Evolutionary conservation across 2,888 invertebrate genomes (phyloP).

Genomic region (Sussaba pulchella): DNA sequence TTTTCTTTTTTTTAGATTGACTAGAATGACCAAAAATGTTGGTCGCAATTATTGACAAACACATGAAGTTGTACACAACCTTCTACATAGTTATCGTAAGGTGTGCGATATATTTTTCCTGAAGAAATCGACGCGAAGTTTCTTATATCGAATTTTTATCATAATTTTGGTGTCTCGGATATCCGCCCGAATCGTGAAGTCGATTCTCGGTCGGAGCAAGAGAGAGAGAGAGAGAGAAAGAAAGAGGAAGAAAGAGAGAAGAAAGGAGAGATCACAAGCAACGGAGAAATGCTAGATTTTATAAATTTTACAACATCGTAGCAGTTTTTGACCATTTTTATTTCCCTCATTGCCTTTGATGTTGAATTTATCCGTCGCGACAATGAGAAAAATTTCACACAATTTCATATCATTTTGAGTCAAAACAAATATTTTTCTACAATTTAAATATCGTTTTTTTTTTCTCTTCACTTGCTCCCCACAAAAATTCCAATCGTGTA

Average conservation of each 20-base stretch:
- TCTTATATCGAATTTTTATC: slow-evolving; percentile 2
- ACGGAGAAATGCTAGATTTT: neutral
- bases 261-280: neutral
- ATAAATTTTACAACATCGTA: too few species aligned
- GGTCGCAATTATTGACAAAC: slow-evolving; percentile 49
- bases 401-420: too few species aligned
- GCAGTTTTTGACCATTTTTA: too few species aligned
- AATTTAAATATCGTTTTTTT: too few species aligned
- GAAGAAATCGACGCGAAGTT: slow-evolving; percentile 6
- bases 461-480: too few species aligned
- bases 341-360: too few species aligned
- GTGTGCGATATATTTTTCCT: slow-evolving; percentile 23
- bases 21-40: slow-evolving; percentile 54
- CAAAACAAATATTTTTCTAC: too few species aligned
- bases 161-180: slow-evolving; percentile 18
- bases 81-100: slow-evolving; percentile 30
- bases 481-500: too few species aligned
- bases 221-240: too few species aligned
- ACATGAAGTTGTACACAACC: slow-evolving; percentile 33
- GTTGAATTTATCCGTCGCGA: too few species aligned
- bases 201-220: slow-evolving; percentile 8
- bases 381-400: too few species aligned
- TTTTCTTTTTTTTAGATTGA: slow-evolving; percentile 48
- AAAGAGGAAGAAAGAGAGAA: slow-evolving; percentile 1
- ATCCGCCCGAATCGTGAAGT: neutral